These are phyloP conservation scores for Acanthosepion pharaonis DNA, from an alignment of 2,888 invertebrate genomes.

Conservation along the genomic window DNA sequence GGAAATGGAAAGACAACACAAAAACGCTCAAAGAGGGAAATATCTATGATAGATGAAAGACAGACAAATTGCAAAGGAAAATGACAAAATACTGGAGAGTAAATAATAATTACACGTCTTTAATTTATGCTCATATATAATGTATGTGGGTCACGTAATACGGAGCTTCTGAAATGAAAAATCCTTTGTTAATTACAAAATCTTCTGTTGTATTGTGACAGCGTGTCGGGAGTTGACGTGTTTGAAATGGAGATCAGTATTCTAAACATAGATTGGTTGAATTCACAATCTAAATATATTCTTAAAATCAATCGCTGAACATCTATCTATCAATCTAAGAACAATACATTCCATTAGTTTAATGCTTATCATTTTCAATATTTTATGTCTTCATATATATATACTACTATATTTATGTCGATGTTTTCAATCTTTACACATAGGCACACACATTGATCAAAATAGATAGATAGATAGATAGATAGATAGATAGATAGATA, in stretches of 20 bases:
- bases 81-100: neutral
- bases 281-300: neutral
- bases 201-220: too few species aligned
- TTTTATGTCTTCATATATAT: too few species aligned
- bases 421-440: too few species aligned
- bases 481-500: too few species aligned
- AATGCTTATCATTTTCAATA: too few species aligned
- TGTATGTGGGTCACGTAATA: neutral
- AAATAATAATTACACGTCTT: neutral
- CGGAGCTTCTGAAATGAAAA: neutral
- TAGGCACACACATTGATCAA: too few species aligned
- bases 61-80: neutral
- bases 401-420: too few species aligned
- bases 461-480: neutral
- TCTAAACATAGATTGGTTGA: too few species aligned
- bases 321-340: neutral
- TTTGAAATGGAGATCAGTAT: too few species aligned
- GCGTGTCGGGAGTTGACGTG: too few species aligned
- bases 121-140: neutral
- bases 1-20: neutral
- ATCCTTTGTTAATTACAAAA: neutral
- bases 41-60: neutral
- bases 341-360: too few species aligned
- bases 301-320: neutral
- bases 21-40: neutral